These are phyloP conservation scores for Cichladusa arquata DNA, from an alignment of 2,113 vertebrate species.

Conservation along the genomic window DNA sequence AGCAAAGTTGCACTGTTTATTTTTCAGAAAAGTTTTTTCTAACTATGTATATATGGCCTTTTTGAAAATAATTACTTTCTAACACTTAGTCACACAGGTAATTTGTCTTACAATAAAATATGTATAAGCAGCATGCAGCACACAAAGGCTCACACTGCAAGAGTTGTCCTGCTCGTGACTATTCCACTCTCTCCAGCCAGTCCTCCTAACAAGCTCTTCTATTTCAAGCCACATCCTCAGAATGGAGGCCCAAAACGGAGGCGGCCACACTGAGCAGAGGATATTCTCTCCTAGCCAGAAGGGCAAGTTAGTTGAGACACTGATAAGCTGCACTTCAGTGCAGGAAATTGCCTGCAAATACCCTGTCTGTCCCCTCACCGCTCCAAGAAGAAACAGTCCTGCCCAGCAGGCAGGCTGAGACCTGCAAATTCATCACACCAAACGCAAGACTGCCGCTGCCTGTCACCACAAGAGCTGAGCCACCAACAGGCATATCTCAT, in stretches of 20 bases:
- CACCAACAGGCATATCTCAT: background rate
- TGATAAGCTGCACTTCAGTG: background rate
- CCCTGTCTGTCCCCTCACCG: background rate
- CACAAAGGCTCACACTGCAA: background rate
- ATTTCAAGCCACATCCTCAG: background rate
- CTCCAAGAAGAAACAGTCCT: background rate
- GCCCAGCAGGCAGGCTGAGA: background rate
- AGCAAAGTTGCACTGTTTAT: background rate
- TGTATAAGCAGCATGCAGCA: background rate
- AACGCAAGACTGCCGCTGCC: background rate
- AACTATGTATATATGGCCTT: background rate
- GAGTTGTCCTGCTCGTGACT: background rate
- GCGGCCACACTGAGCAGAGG: rapidly evolving
- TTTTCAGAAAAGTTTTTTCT: background rate
- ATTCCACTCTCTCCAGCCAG: background rate
- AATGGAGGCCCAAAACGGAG: background rate
- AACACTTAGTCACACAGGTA: background rate
- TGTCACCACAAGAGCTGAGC: background rate
- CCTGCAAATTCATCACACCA: slow-evolving; percentile 4
- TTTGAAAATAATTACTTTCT: slow-evolving; percentile 36
- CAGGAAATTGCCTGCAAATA: background rate
- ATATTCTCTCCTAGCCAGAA: background rate
- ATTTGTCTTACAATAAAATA: slow-evolving; percentile 26
- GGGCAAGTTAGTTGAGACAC: background rate
- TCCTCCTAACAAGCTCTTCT: background rate